Evolutionary conservation across 1,140 invertebrate genomes (phyloP).

Genomic region (Diachasma alloeum): DNA sequence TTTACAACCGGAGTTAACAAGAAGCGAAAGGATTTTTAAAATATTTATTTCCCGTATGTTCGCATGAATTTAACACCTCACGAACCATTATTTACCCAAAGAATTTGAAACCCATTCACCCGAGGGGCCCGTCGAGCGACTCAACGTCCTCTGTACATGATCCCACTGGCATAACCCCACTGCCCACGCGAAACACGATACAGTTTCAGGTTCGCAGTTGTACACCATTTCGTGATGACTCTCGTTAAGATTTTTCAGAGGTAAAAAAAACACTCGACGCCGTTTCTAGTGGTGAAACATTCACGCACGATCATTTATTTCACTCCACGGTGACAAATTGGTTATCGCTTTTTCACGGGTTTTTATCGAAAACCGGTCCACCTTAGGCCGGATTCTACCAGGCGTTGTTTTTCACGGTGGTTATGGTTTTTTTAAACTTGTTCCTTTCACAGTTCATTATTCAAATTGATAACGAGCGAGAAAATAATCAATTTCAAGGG

Average conservation of each 20-base stretch:
- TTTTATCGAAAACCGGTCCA: conserved; percentile 17
- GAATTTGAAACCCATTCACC: conserved; percentile 8
- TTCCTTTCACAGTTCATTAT: not conserved
- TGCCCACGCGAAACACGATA: conserved; percentile 26
- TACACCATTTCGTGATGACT: conserved; percentile 16
- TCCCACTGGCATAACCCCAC: not conserved
- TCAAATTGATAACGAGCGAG: not conserved
- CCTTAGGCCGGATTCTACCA: not conserved
- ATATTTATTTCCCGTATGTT: not conserved
- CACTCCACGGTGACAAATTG: conserved; percentile 28
- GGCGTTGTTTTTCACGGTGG: not conserved
- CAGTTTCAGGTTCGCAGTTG: conserved; percentile 12
- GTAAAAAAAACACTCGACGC: not conserved
- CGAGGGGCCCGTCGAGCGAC: not conserved
- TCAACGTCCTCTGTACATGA: not conserved
- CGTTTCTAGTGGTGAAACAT: conserved; percentile 1
- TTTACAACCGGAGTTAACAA: not conserved
- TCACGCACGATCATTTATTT: conserved; percentile 25
- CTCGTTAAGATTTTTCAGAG: conserved; percentile 18
- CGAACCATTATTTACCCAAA: conserved; percentile 21
- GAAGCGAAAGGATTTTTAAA: no score
- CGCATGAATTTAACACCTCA: not conserved
- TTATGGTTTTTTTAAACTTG: not conserved
- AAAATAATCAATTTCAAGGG: not conserved
- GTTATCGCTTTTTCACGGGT: conserved; percentile 27